A percentile compares a stretch with the other conserved stretches of the same genome.
Evolutionary conservation across 1,140 invertebrate genomes (phyloP).

Genomic region (Papilio glaucus): DNA sequence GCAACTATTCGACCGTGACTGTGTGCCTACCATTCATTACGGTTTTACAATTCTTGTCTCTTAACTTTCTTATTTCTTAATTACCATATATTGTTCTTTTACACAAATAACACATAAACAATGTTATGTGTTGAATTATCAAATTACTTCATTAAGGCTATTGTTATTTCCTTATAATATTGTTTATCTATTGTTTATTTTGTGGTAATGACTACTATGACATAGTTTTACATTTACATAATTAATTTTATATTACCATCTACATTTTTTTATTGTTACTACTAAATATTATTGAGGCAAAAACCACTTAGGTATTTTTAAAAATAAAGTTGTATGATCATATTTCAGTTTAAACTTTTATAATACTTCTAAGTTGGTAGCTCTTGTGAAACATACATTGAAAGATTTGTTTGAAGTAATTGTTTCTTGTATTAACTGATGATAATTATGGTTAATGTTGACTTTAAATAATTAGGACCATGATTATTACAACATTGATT

Average conservation of each 20-base stretch:
- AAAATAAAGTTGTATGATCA: too few relatives aligned
- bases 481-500: neutral
- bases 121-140: too few relatives aligned
- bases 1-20: neutral
- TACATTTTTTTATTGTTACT: too few relatives aligned
- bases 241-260: too few relatives aligned
- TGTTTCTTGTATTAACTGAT: neutral
- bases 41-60: neutral
- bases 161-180: too few relatives aligned
- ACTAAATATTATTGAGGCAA: too few relatives aligned
- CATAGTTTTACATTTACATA: neutral
- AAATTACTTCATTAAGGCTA: too few relatives aligned
- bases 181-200: too few relatives aligned
- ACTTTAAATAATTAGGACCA: neutral
- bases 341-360: neutral
- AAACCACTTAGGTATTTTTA: too few relatives aligned
- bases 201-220: neutral
- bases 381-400: neutral
- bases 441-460: neutral
- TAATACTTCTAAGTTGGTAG: neutral
- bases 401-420: neutral
- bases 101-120: too few relatives aligned
- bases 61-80: neutral
- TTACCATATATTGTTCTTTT: neutral
- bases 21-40: neutral